Conservation (phyloP, 2,888 invertebrate genomes). For the Agrochola lychnidis region DNA sequence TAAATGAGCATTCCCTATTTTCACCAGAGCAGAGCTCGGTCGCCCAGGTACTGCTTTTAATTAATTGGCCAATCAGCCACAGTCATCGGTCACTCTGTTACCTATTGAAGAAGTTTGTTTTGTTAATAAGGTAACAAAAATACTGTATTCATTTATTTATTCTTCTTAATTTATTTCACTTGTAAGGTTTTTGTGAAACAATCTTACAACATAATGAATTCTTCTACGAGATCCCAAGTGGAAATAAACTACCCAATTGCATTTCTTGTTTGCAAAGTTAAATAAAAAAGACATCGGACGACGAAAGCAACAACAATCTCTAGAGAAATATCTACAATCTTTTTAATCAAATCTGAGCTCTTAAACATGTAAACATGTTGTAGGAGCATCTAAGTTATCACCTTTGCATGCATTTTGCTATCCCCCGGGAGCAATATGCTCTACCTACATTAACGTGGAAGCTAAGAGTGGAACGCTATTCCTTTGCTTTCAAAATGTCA, state of each 20-base stretch:
- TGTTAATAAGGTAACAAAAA: not conserved
- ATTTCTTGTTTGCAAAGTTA: slow-evolving; percentile 9
- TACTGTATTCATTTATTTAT: not conserved
- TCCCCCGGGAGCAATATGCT: slow-evolving; percentile 60
- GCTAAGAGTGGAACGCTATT: slow-evolving; percentile 57
- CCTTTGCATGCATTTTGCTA: slow-evolving; percentile 60
- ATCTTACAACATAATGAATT: slow-evolving; percentile 6
- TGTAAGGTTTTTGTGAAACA: not conserved
- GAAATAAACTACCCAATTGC: not conserved
- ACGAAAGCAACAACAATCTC: slow-evolving; percentile 25
- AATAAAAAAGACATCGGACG: slow-evolving; percentile 19
- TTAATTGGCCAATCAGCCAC: no score
- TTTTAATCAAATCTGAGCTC: slow-evolving; percentile 56
- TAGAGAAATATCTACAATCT: slow-evolving; percentile 40
- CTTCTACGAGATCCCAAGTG: not conserved
- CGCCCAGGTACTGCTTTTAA: not conserved
- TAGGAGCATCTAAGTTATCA: slow-evolving; percentile 54
- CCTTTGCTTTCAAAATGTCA: slow-evolving; percentile 67
- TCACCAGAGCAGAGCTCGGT: no score
- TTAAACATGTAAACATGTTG: slow-evolving; percentile 44
- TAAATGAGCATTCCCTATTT: no score
- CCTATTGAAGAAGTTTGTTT: not conserved
- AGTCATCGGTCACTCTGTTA: not conserved
- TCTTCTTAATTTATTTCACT: not conserved
- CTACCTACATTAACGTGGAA: slow-evolving; percentile 62